Evolutionary conservation across 2,797 vertebrate genomes (phyloP).

Genomic region (Halcyon leucocephala): DNA sequence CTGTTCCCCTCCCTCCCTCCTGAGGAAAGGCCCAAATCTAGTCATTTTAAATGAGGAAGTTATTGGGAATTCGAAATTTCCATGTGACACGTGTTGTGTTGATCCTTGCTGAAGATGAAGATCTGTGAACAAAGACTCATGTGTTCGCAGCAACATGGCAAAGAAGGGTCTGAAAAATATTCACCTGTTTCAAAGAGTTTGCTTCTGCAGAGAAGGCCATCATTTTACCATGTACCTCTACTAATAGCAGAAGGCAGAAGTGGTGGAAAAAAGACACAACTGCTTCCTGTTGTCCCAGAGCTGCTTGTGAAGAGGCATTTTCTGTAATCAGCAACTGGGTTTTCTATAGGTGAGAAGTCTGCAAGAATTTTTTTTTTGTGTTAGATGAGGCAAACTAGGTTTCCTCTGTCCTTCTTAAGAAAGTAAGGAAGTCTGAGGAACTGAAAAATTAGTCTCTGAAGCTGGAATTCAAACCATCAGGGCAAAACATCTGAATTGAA

Average conservation of each 20-base stretch:
- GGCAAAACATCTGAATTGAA: conserved; percentile 49
- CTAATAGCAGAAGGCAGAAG: background rate
- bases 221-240: background rate
- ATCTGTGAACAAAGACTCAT: background rate
- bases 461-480: background rate
- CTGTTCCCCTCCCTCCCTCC: background rate
- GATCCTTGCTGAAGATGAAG: background rate
- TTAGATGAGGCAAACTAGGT: background rate
- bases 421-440: background rate
- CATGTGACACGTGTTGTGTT: fast-evolving
- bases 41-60: background rate
- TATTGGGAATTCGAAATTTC: background rate
- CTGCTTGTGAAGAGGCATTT: background rate
- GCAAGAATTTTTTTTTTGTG: background rate
- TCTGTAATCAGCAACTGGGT: background rate
- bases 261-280: background rate
- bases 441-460: background rate
- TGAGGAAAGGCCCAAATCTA: background rate
- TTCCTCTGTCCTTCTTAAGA: background rate
- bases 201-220: background rate
- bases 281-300: background rate
- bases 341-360: background rate
- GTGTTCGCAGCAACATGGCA: fast-evolving
- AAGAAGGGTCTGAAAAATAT: background rate
- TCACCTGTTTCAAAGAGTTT: background rate